phyloP scores from a whole-genome alignment of 2,888 invertebrate species.

The Torymus tubicola region DNA sequence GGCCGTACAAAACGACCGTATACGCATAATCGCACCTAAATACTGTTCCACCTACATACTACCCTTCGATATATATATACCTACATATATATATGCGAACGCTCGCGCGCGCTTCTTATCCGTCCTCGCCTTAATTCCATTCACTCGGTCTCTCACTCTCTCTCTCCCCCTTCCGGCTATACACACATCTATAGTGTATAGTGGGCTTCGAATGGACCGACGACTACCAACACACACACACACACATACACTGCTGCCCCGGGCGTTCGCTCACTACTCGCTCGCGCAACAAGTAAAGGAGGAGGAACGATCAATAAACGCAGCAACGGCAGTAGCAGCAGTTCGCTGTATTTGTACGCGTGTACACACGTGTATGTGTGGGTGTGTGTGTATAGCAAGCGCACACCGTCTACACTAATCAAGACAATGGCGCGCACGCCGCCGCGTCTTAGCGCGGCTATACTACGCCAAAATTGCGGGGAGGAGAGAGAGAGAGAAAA shows the following conservation, averaged over 20 bases:
- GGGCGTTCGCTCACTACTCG: slow-evolving; percentile 52
- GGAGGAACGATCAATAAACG: slow-evolving; percentile 68
- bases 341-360: slow-evolving; percentile 66
- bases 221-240: neutral
- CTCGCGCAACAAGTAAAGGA: slow-evolving; percentile 72
- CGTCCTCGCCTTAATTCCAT: slow-evolving; percentile 49
- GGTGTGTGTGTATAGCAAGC: neutral
- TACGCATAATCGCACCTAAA: slow-evolving; percentile 21
- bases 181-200: too few relatives aligned
- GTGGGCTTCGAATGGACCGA: too few relatives aligned
- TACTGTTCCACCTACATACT: slow-evolving; percentile 9
- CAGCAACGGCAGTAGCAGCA: slow-evolving; percentile 62
- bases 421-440: slow-evolving; percentile 23
- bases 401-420: slow-evolving; percentile 25
- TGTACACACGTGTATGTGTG: slow-evolving; percentile 59
- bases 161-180: neutral
- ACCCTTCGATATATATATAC: neutral
- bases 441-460: neutral
- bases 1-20: neutral
- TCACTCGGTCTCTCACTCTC: slow-evolving; percentile 9
- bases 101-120: slow-evolving; percentile 27
- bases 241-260: slow-evolving; percentile 39
- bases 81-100: too few relatives aligned
- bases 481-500: neutral
- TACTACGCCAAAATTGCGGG: slow-evolving; percentile 34